phyloP scores from a whole-genome alignment of 2,888 invertebrate species.

The Globia sparganii region DNA sequence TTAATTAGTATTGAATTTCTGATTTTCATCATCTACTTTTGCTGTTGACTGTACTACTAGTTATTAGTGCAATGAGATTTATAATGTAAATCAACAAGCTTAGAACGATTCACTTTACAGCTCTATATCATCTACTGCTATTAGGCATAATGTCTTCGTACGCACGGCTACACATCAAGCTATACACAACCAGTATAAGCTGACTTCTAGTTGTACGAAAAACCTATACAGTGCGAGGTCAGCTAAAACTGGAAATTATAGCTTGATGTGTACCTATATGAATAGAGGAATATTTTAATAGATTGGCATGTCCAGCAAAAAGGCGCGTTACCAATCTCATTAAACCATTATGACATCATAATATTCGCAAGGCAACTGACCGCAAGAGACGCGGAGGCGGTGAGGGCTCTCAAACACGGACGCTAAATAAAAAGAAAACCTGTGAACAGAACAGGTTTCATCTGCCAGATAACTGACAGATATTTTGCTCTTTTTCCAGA shows the following conservation, averaged over 20 bases:
- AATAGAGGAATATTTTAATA: not conserved
- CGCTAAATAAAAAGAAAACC: conserved; percentile 34
- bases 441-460: conserved; percentile 45
- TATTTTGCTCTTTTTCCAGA: conserved; percentile 37
- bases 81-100: conserved; percentile 23
- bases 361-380: conserved; percentile 7
- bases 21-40: no score
- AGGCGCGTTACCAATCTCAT: not conserved
- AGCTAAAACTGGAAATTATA: no score
- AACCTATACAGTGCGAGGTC: no score
- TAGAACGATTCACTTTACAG: conserved; percentile 8
- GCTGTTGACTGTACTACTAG: no score
- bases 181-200: no score
- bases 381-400: not conserved
- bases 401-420: conserved; percentile 3
- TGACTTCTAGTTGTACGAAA: no score
- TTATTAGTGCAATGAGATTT: conserved; percentile 25
- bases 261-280: no score
- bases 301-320: not conserved
- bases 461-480: no score
- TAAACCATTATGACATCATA: not conserved
- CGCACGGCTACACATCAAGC: no score
- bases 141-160: not conserved
- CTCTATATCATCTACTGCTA: not conserved
- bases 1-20: no score